Percentiles rank a stretch among this genome's conserved stretches.
phyloP scores from a whole-genome alignment of 2,113 vertebrate species.

The Propithecus coquereli region DNA sequence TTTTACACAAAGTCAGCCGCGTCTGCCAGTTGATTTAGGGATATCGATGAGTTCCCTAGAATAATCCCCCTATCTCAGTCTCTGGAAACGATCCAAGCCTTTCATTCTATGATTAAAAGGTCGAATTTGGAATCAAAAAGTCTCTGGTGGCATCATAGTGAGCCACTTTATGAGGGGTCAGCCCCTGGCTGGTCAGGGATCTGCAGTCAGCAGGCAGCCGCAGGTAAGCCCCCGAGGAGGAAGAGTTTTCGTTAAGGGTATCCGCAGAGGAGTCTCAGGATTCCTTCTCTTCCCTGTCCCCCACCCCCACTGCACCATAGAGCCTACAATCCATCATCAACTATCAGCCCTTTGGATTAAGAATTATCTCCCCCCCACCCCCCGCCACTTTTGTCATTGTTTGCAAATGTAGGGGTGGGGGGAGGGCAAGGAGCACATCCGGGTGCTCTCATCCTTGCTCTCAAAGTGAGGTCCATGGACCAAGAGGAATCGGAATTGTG shows the following conservation, averaged over 20 bases:
- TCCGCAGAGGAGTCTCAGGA: not conserved
- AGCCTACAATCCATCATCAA: not conserved
- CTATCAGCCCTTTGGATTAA: not conserved
- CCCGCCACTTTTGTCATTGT: not conserved
- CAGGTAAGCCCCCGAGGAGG: not conserved
- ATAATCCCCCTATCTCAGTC: not conserved
- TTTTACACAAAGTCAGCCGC: not conserved
- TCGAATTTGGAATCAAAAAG: not conserved
- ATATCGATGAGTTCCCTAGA: not conserved
- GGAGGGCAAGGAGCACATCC: not conserved
- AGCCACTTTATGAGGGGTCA: not conserved
- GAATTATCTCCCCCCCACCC: not conserved
- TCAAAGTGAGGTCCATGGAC: not conserved
- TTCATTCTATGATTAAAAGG: slow-evolving; percentile 7
- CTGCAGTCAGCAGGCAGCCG: not conserved
- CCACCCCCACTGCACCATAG: fast-evolving
- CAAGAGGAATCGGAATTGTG: too few relatives aligned
- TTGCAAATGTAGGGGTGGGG: not conserved
- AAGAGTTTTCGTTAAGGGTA: not conserved
- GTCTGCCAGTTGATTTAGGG: not conserved
- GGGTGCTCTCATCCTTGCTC: not conserved
- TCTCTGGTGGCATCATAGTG: not conserved
- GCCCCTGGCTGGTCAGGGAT: not conserved
- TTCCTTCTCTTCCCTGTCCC: fast-evolving
- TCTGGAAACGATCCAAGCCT: not conserved